Evolutionary conservation across 1,140 invertebrate genomes (phyloP).

Genomic region (Danaus melanippus): DNA sequence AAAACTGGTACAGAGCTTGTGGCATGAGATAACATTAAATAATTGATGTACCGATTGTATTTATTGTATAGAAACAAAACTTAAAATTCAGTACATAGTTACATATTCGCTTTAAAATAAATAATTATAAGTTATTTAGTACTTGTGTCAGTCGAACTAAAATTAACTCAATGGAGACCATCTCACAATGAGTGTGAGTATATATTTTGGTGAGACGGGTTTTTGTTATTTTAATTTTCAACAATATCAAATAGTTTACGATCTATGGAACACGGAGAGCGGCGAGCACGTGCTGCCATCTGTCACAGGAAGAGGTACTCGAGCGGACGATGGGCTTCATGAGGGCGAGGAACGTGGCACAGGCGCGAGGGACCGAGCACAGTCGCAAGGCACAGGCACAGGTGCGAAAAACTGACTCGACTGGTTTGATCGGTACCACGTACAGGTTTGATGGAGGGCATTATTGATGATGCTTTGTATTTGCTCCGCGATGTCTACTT

Average conservation of each 20-base stretch:
- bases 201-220: no score
- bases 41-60: not conserved
- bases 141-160: no score
- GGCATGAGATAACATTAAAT: conserved; percentile 4
- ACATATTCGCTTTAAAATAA: no score
- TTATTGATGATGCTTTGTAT: not conserved
- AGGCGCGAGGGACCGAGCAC: conserved; percentile 18
- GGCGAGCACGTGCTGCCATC: conserved; percentile 52
- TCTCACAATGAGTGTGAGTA: no score
- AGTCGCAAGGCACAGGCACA: conserved; percentile 3
- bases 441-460: conserved; percentile 1
- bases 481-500: not conserved
- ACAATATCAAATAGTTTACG: no score
- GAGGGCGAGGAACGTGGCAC: conserved; percentile 8
- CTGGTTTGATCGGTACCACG: conserved; percentile 16
- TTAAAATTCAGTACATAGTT: no score
- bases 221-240: no score
- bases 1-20: conserved; percentile 20
- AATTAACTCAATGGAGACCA: no score
- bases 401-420: conserved; percentile 23
- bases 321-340: conserved; percentile 52
- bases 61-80: no score
- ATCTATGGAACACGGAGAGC: not conserved
- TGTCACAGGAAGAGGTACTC: conserved; percentile 54
- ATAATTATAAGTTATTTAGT: no score